Percentiles rank a stretch among this genome's conserved stretches.
phyloP scores from a whole-genome alignment of 2,888 invertebrate genomes.

The Plusia festucae region DNA sequence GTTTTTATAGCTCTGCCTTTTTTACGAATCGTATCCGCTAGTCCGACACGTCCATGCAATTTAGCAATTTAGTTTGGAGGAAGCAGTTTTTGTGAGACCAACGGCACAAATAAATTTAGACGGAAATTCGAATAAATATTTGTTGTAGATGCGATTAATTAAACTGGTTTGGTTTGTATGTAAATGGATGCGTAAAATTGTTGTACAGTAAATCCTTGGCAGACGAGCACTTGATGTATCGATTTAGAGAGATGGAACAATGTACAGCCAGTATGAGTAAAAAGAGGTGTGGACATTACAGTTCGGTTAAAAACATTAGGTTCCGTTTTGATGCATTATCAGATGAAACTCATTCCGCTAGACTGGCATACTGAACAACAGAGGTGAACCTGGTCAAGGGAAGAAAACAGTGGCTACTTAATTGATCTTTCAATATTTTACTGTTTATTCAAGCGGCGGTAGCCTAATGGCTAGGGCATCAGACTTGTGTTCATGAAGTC shows the following conservation, averaged over 20 bases:
- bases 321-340: neutral
- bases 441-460: too few relatives aligned
- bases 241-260: neutral
- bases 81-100: conserved; percentile 33
- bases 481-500: too few relatives aligned
- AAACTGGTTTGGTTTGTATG: neutral
- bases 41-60: conserved; percentile 36
- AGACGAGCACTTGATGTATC: conserved; percentile 1
- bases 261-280: neutral
- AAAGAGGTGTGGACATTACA: neutral
- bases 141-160: conserved; percentile 11
- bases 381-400: too few relatives aligned
- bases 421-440: too few relatives aligned
- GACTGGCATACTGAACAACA: too few relatives aligned
- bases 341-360: neutral
- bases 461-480: too few relatives aligned
- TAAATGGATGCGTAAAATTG: neutral
- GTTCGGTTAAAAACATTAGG: too few relatives aligned
- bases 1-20: conserved; percentile 39
- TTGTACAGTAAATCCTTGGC: neutral
- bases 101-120: conserved; percentile 24
- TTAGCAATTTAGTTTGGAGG: conserved; percentile 34
- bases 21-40: conserved; percentile 36
- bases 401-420: too few relatives aligned
- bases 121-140: conserved; percentile 30